Conservation (phyloP, 2,113 vertebrate species). For the Crotalus horridus region DNA sequence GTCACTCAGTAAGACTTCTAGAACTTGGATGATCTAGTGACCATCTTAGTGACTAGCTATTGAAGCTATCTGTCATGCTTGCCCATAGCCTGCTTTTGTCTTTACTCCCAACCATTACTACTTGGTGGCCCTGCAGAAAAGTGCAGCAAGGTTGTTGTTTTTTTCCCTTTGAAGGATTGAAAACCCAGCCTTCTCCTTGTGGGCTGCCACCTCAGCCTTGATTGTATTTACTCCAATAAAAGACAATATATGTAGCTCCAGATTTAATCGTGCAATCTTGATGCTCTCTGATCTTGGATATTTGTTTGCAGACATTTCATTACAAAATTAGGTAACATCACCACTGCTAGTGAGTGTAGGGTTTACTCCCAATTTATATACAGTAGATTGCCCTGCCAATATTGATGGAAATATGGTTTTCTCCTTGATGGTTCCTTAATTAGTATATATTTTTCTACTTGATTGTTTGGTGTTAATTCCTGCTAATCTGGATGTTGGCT, state of each 20-base stretch:
- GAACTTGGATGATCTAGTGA: not conserved
- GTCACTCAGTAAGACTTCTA: not conserved
- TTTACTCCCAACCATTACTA: not conserved
- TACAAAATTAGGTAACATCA: not conserved
- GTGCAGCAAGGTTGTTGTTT: not conserved
- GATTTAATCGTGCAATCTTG: not conserved
- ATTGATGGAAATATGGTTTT: not conserved
- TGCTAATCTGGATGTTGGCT: not conserved
- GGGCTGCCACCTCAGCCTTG: not conserved
- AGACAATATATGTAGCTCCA: not conserved
- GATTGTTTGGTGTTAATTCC: not conserved
- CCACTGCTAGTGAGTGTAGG: not conserved
- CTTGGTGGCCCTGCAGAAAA: not conserved
- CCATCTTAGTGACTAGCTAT: not conserved
- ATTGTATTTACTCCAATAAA: not conserved
- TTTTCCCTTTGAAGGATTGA: not conserved
- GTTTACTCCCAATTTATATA: not conserved
- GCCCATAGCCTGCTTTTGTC: not conserved
- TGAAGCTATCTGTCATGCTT: not conserved
- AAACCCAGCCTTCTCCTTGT: not conserved
- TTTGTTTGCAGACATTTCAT: not conserved
- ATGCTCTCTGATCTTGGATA: not conserved
- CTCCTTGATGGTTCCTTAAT: not conserved
- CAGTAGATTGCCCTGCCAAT: not conserved
- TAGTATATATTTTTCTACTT: not conserved